Evolutionary conservation across 2,888 invertebrate species (phyloP).

Genomic region (Chironomus riparius): DNA sequence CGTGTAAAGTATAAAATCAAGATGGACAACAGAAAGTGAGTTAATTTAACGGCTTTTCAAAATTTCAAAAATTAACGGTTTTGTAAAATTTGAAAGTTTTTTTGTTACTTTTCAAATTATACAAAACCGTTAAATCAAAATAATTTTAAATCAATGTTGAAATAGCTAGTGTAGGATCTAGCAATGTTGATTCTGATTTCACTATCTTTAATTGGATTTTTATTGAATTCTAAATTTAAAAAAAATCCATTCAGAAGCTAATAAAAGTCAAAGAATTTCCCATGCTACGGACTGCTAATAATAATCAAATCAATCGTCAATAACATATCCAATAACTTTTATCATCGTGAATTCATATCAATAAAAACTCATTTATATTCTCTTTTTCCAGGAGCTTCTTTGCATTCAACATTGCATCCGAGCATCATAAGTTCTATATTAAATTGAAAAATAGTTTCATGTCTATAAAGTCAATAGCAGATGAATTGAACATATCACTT

Average conservation of each 20-base stretch:
- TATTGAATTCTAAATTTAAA: too few relatives aligned
- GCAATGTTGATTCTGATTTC: too few relatives aligned
- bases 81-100: background rate
- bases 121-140: too few relatives aligned
- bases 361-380: background rate
- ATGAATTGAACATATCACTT: slow-evolving; percentile 50
- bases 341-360: background rate
- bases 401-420: slow-evolving; percentile 65
- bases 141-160: too few relatives aligned
- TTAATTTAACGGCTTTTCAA: slow-evolving; percentile 24
- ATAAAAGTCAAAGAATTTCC: too few relatives aligned
- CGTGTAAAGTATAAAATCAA: slow-evolving; percentile 61
- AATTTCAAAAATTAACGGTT: background rate
- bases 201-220: too few relatives aligned
- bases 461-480: slow-evolving; percentile 54
- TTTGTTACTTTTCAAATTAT: background rate
- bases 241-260: too few relatives aligned
- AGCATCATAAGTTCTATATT: slow-evolving; percentile 68
- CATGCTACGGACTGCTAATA: too few relatives aligned
- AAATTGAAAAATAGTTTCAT: slow-evolving; percentile 62
- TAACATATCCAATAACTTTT: background rate
- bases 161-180: too few relatives aligned
- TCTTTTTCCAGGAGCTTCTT: slow-evolving; percentile 52
- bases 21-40: slow-evolving; percentile 63
- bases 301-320: background rate